Evolutionary conservation across 1,140 invertebrate species (phyloP).

Genomic region (Lepidurus packardi): DNA sequence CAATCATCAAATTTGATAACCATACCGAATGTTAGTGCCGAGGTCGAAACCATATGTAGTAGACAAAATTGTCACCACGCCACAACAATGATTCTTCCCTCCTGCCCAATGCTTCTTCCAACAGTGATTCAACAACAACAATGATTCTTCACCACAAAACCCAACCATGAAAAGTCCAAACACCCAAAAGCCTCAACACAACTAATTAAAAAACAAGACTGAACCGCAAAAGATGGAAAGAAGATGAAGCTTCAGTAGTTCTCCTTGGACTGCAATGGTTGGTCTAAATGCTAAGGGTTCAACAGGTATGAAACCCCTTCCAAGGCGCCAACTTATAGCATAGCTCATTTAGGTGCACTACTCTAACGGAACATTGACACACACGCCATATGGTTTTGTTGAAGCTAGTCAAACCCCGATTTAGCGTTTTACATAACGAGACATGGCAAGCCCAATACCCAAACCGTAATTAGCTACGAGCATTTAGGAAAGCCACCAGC

Average conservation of each 20-base stretch:
- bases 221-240: neutral
- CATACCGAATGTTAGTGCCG: too few species aligned
- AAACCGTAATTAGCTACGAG: neutral
- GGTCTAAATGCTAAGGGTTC: neutral
- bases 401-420: neutral
- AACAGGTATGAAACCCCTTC: neutral
- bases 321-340: neutral
- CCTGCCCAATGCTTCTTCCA: too few species aligned
- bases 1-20: too few species aligned
- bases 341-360: neutral
- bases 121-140: too few species aligned
- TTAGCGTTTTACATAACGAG: neutral
- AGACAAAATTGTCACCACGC: too few species aligned
- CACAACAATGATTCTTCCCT: too few species aligned
- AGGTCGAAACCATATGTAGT: too few species aligned
- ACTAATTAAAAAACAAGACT: neutral
- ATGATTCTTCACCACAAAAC: too few species aligned
- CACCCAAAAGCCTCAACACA: neutral
- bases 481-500: neutral
- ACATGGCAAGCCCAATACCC: neutral
- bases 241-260: neutral
- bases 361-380: conserved; percentile 8
- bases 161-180: too few species aligned
- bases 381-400: conserved; percentile 3
- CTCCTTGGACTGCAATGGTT: neutral